These are phyloP conservation scores for Scaptomyza cyrtandrae DNA, from an alignment of 2,888 invertebrate species.

Conservation along the genomic window DNA sequence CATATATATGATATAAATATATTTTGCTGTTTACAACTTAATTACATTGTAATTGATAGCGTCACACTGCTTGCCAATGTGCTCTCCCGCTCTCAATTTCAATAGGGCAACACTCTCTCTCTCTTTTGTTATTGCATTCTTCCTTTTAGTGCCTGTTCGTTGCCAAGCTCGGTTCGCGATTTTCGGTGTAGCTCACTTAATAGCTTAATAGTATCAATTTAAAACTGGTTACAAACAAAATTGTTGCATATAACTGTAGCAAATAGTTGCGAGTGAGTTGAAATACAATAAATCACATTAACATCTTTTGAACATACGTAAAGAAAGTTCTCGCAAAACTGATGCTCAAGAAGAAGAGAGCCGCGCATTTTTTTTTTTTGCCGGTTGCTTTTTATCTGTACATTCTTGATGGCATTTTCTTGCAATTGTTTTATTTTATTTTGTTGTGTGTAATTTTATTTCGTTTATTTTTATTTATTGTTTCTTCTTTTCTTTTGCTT, in stretches of 20 bases:
- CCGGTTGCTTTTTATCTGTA: constrained; percentile 11
- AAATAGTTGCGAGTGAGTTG: constrained; percentile 31
- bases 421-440: constrained; percentile 20
- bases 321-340: constrained; percentile 27
- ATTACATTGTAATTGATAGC: constrained; percentile 4
- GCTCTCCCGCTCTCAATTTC: not conserved
- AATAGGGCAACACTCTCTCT: constrained; percentile 38
- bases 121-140: not conserved
- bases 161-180: constrained; percentile 1
- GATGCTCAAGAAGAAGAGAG: constrained; percentile 14
- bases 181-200: not conserved
- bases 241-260: not conserved
- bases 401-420: constrained; percentile 8
- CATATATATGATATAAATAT: not conserved
- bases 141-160: constrained; percentile 13
- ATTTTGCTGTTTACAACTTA: not conserved
- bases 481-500: constrained; percentile 47
- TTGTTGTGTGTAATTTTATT: constrained; percentile 27
- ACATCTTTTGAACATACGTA: not conserved
- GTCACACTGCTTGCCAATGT: constrained; percentile 31
- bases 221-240: not conserved
- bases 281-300: not conserved
- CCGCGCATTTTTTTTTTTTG: not conserved
- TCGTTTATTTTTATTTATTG: constrained; percentile 42
- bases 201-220: constrained; percentile 13